A percentile compares a stretch with the other conserved stretches of the same genome.
Evolutionary conservation across 2,113 vertebrate species (phyloP).

Genomic region (Embiotoca jacksoni): DNA sequence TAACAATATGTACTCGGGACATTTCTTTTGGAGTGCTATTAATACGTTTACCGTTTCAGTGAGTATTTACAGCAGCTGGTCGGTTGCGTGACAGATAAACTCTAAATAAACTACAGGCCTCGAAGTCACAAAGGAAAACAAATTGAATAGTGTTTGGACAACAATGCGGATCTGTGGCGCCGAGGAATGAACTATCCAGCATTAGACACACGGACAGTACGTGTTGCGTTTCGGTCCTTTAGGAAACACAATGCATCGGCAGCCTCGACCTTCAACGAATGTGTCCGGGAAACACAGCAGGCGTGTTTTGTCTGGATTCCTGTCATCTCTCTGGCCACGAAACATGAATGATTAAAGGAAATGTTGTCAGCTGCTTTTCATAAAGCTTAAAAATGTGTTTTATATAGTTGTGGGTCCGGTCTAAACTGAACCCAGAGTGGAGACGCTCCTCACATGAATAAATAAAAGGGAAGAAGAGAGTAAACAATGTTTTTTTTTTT

Average conservation of each 20-base stretch:
- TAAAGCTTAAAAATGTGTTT: neutral
- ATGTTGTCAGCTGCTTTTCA: neutral
- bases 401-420: neutral
- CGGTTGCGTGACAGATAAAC: fast-evolving
- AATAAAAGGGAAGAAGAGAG: too few relatives aligned
- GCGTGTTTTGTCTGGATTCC: neutral
- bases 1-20: too few relatives aligned
- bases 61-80: too few relatives aligned
- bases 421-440: too few relatives aligned
- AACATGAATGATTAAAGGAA: neutral
- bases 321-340: neutral
- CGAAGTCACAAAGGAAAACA: too few relatives aligned
- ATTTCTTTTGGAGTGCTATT: neutral
- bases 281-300: neutral
- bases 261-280: neutral
- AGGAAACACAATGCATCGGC: neutral
- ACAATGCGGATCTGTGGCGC: neutral
- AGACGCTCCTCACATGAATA: too few relatives aligned
- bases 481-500: too few relatives aligned
- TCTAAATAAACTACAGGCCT: neutral
- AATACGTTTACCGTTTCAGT: neutral
- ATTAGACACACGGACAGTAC: neutral
- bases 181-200: neutral
- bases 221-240: neutral
- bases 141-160: neutral